Evolutionary conservation across 2,797 vertebrate genomes (phyloP).

Genomic region (Gambelia wislizenii): DNA sequence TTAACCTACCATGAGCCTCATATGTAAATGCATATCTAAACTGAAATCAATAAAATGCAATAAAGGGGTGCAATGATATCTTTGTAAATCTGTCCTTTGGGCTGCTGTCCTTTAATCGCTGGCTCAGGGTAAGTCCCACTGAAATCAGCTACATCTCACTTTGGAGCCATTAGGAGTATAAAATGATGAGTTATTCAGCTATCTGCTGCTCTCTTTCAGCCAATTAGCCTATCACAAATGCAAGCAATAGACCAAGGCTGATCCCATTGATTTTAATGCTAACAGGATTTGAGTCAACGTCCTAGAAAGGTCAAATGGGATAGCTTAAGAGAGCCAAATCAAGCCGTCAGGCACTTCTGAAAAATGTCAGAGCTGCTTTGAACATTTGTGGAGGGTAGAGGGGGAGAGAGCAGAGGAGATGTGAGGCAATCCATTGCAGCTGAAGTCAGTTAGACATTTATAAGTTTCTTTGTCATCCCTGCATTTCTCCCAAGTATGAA

Average conservation of each 20-base stretch:
- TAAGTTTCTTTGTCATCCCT: constrained; percentile 39
- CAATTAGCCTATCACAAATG: constrained; percentile 35
- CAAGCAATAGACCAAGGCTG: neutral
- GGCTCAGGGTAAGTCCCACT: neutral
- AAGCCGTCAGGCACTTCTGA: neutral
- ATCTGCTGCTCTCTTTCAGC: constrained; percentile 1
- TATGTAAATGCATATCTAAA: neutral
- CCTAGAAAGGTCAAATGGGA: neutral
- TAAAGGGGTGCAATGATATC: neutral
- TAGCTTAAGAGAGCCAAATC: constrained; percentile 4
- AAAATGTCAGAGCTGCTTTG: constrained; percentile 27
- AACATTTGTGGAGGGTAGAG: neutral
- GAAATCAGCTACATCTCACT: neutral
- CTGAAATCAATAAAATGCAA: neutral
- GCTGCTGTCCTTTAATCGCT: neutral
- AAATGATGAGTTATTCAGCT: neutral
- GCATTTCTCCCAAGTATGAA: neutral
- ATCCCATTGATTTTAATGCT: constrained; percentile 39
- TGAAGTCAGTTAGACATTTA: constrained; percentile 16
- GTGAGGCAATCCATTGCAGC: constrained; percentile 22
- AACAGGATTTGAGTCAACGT: constrained; percentile 2
- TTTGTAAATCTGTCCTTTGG: neutral
- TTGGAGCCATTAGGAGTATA: neutral
- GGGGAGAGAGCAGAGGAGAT: neutral
- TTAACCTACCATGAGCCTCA: neutral